Evolutionary conservation across 2,113 vertebrate species (phyloP).

Genomic region (Acrocephalus kingi): DNA sequence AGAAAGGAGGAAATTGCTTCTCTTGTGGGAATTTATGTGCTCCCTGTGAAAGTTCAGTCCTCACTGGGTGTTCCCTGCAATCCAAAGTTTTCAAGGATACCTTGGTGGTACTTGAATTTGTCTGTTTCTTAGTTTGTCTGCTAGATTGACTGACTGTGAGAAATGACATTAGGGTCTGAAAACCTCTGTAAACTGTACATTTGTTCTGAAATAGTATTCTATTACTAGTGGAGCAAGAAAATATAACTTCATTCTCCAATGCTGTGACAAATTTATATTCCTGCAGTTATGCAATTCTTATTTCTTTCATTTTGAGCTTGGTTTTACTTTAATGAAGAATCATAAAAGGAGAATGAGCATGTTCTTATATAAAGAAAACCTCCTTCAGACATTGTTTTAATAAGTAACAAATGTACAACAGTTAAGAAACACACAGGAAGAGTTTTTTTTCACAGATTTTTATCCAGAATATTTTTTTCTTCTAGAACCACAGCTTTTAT

Average conservation of each 20-base stretch:
- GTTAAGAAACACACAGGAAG: not conserved
- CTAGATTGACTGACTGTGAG: not conserved
- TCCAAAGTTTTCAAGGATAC: not conserved
- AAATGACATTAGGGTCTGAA: not conserved
- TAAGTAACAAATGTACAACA: not conserved
- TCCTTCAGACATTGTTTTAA: not conserved
- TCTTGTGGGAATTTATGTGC: not conserved
- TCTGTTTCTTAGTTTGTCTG: not conserved
- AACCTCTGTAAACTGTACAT: not conserved
- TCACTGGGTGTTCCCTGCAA: not conserved
- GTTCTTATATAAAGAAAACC: not conserved
- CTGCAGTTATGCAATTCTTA: not conserved
- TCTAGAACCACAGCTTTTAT: not conserved
- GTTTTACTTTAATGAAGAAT: not conserved
- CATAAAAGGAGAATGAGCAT: not conserved
- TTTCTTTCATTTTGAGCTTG: not conserved
- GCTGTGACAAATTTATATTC: not conserved
- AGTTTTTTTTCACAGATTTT: not conserved
- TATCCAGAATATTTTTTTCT: not conserved
- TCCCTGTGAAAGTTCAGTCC: not conserved
- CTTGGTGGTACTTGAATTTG: not conserved
- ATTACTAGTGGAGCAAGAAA: not conserved
- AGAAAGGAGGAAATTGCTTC: not conserved
- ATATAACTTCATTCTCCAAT: not conserved
- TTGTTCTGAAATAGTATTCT: not conserved